Evolutionary conservation across 2,797 vertebrate genomes (phyloP).

Genomic region (Gephyroberyx darwinii): DNA sequence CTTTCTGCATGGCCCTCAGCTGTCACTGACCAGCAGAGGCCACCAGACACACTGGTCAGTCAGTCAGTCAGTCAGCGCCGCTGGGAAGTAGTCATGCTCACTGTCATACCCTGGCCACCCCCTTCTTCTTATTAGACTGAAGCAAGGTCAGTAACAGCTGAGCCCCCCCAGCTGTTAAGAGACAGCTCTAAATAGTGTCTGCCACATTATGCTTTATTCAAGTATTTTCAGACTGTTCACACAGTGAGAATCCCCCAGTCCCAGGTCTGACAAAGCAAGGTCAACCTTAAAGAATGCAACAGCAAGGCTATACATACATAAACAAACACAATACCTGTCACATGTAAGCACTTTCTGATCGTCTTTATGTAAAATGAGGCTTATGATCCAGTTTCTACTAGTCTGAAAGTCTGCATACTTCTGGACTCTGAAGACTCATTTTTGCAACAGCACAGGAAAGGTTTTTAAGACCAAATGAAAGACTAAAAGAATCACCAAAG

Average conservation of each 20-base stretch:
- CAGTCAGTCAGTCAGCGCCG: slow-evolving; percentile 45
- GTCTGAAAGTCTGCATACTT: background rate
- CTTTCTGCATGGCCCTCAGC: slow-evolving; percentile 65
- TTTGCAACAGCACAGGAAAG: background rate
- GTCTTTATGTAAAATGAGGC: background rate
- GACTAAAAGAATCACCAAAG: too few relatives aligned
- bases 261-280: slow-evolving; percentile 36
- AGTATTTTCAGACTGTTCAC: slow-evolving; percentile 45
- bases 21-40: slow-evolving; percentile 65
- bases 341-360: background rate
- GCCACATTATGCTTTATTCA: slow-evolving; percentile 43
- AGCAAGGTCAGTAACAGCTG: slow-evolving; percentile 70
- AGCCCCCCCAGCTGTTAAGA: slow-evolving; percentile 49
- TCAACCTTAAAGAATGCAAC: slow-evolving; percentile 24
- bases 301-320: background rate
- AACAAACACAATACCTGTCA: background rate
- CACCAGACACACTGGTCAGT: slow-evolving; percentile 62
- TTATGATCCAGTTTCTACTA: background rate
- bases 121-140: slow-evolving; percentile 51
- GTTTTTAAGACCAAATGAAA: background rate
- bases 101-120: slow-evolving; percentile 47
- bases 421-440: background rate
- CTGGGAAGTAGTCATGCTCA: slow-evolving; percentile 48
- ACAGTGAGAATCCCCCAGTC: slow-evolving; percentile 16
- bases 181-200: slow-evolving; percentile 51